Evolutionary conservation across 2,113 vertebrate genomes (phyloP), one percentile per base, ranked within the genome.

Genomic region (Sinocyclocheilus rhinocerous): DNA sequence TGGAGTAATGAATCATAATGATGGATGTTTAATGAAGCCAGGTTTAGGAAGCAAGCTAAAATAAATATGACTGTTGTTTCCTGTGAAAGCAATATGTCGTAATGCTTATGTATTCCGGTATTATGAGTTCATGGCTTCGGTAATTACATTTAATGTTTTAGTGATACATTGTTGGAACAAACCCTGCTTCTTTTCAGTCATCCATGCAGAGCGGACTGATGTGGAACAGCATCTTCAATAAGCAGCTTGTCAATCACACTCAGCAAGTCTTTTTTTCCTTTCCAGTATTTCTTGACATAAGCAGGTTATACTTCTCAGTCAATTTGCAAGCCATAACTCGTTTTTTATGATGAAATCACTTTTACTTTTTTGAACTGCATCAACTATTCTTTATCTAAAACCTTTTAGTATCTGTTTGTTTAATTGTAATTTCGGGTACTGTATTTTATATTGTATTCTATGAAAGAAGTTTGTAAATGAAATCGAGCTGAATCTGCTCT

Each of bases 131-230:
- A 26, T 81, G 22, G 79, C 22, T 80, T 24, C 24, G 1, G 63
- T 81, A 57, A 73, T 86, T 61, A 73, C 48, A 26, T 81, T 26
- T 59, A 36, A 85, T 50, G 67, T 86, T 73, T 57, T 59, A 33
- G 20, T 80, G 24, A 57, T 57, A 72, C 42, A 81, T 29, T 70
- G 26, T 70, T 70, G 81, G 81, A 83, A 83, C 59, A 50, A 48
- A 67, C 42, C 80, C 61, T 69, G 61, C 13, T 82, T 82, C 59
- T 69, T 69, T 69, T 59, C 57, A 45, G 59, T 67, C 59, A 67
- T 65, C 39, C 79, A 67, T 67, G 39, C 59, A 81, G 39, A 48
- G 33, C 78, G 18, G n/a, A 42, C 77, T 24, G 33, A 42, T 6
- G 59, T 65, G n/a, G n/a, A 81, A 83, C 63, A 52, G 45, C 26